phyloP scores from a whole-genome alignment of 92 coral and sea anemone genomes.

The Umimayanthus kanabou region DNA sequence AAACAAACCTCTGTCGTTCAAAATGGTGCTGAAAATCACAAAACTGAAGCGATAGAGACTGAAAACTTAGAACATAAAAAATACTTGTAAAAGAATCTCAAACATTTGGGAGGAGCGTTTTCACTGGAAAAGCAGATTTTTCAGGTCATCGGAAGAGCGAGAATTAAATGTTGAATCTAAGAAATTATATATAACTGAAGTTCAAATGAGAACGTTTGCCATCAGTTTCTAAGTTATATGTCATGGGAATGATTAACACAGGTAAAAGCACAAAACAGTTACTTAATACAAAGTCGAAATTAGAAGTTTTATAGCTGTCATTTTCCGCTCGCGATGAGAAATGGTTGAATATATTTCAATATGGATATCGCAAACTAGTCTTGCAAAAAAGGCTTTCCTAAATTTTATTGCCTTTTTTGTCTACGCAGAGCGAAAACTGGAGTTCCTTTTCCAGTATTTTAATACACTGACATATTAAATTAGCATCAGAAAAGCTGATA shows the following conservation, averaged over 20 bases:
- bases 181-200: neutral
- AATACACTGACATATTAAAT: neutral
- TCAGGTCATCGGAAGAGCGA: neutral
- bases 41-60: no score
- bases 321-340: neutral
- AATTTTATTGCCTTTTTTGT: neutral
- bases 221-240: neutral
- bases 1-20: neutral
- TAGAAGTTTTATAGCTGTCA: neutral
- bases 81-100: neutral
- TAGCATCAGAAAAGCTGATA: neutral
- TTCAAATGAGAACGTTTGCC: neutral
- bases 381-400: neutral
- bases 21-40: neutral
- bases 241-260: neutral
- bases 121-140: neutral
- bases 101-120: no score
- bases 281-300: neutral
- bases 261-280: neutral
- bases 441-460: neutral
- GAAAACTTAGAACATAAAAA: neutral
- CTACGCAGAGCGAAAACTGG: neutral
- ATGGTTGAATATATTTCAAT: neutral
- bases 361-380: neutral
- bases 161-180: neutral